Conservation (phyloP, 2,888 invertebrate genomes). For the Lepetodrilus schrolli region DNA sequence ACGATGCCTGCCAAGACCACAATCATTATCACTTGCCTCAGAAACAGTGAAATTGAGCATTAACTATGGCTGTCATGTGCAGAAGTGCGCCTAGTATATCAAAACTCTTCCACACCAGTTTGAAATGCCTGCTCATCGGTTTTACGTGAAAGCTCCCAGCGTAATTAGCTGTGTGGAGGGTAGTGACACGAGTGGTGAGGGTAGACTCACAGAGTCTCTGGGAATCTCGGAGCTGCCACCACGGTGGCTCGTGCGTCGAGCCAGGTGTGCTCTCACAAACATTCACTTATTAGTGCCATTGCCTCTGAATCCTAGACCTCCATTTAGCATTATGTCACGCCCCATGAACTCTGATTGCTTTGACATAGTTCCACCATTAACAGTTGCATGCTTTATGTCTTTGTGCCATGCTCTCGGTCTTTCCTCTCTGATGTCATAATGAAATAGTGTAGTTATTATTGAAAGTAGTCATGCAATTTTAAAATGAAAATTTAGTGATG, state of each 20-base stretch:
- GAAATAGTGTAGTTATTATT: too few relatives aligned
- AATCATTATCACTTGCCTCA: background rate
- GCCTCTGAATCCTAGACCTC: background rate
- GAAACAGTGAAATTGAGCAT: slow-evolving; percentile 29
- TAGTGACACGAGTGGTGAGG: slow-evolving; percentile 7
- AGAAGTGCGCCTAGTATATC: slow-evolving; percentile 24
- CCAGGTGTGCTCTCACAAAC: slow-evolving; percentile 20
- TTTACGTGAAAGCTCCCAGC: background rate
- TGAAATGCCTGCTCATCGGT: slow-evolving; percentile 16
- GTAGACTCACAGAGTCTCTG: background rate
- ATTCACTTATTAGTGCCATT: slow-evolving; percentile 13
- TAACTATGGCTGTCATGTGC: slow-evolving; percentile 22
- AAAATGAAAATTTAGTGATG: too few relatives aligned
- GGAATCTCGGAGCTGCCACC: background rate
- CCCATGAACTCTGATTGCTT: background rate
- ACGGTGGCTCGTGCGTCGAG: background rate
- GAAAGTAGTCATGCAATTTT: too few relatives aligned
- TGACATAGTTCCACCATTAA: slow-evolving; percentile 4
- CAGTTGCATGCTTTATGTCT: slow-evolving; percentile 17
- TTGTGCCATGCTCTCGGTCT: too few relatives aligned
- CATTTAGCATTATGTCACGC: background rate
- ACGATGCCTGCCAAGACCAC: slow-evolving; percentile 9
- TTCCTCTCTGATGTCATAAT: too few relatives aligned
- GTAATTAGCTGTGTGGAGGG: slow-evolving; percentile 12
- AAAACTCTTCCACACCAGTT: background rate